Percentiles rank a stretch among this genome's conserved stretches.
Conservation (phyloP, 2,888 invertebrate genomes). For the Heliconius aoede region DNA sequence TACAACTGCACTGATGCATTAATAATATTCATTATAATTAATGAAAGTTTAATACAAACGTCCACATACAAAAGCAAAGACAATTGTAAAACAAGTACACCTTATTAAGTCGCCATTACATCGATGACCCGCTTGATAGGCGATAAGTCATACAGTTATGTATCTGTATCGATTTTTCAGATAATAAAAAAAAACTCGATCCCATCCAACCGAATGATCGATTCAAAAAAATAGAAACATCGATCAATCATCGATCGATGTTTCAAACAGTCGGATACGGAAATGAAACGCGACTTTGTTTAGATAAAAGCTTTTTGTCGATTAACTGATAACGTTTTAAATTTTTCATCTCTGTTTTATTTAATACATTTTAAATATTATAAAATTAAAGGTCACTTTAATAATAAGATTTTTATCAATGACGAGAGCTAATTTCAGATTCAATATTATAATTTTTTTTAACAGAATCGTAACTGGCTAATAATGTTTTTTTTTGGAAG, state of each 20-base stretch:
- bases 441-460: slow-evolving; percentile 4
- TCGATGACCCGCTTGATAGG: slow-evolving; percentile 77
- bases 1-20: background rate
- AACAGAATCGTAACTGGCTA: slow-evolving; percentile 50
- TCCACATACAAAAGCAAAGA: slow-evolving; percentile 30
- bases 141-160: slow-evolving; percentile 79
- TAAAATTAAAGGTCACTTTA: background rate
- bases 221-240: slow-evolving; percentile 74
- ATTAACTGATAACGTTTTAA: slow-evolving; percentile 30
- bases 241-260: slow-evolving; percentile 81
- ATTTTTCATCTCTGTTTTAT: background rate
- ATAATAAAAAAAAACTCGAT: slow-evolving; percentile 62
- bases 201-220: slow-evolving; percentile 71
- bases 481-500: slow-evolving; percentile 56
- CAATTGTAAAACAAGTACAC: slow-evolving; percentile 55
- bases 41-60: background rate
- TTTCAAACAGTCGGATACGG: slow-evolving; percentile 71
- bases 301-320: slow-evolving; percentile 38
- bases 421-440: background rate
- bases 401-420: too few species aligned
- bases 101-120: slow-evolving; percentile 77
- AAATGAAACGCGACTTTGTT: slow-evolving; percentile 54
- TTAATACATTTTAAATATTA: background rate
- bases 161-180: slow-evolving; percentile 79
- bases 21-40: slow-evolving; percentile 7